A percentile compares a stretch with the other conserved stretches of the same genome.
Evolutionary conservation across 2,888 invertebrate species (phyloP).

Genomic region (Psococerastis gibbosa): DNA sequence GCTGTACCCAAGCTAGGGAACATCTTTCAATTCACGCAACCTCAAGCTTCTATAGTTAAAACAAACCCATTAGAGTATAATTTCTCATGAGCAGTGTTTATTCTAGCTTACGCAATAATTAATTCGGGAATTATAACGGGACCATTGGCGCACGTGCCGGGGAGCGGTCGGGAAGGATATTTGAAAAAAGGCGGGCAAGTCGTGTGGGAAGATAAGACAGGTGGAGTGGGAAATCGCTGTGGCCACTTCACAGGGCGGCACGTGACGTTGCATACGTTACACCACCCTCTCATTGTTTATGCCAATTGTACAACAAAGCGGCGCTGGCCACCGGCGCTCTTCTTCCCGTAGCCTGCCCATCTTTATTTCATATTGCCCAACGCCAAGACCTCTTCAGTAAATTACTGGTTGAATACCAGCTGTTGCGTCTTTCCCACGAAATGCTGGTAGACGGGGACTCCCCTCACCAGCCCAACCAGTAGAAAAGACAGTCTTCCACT

Average conservation of each 20-base stretch:
- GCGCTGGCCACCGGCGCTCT: too few relatives aligned
- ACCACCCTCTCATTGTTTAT: background rate
- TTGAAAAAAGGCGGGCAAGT: conserved; percentile 5
- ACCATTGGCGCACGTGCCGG: background rate
- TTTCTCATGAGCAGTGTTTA: background rate
- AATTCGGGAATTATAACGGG: background rate
- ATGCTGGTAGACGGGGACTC: too few relatives aligned
- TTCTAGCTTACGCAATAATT: background rate
- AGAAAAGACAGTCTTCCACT: too few relatives aligned
- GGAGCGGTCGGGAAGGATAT: background rate
- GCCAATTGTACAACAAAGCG: background rate
- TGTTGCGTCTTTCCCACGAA: background rate
- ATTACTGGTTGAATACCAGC: too few relatives aligned
- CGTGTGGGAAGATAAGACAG: conserved; percentile 10
- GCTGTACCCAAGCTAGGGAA: too few relatives aligned
- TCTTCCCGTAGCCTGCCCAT: too few relatives aligned
- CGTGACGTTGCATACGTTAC: conserved; percentile 9
- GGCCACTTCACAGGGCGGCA: background rate
- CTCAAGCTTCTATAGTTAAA: too few relatives aligned
- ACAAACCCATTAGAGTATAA: too few relatives aligned
- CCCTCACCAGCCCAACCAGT: too few relatives aligned
- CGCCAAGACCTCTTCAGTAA: background rate
- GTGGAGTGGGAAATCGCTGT: background rate
- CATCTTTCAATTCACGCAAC: too few relatives aligned
- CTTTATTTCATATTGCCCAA: too few relatives aligned